Evolutionary conservation across 2,113 vertebrate species (phyloP), one percentile per base, ranked within the genome.

Genomic region (Percopsis transmontana): DNA sequence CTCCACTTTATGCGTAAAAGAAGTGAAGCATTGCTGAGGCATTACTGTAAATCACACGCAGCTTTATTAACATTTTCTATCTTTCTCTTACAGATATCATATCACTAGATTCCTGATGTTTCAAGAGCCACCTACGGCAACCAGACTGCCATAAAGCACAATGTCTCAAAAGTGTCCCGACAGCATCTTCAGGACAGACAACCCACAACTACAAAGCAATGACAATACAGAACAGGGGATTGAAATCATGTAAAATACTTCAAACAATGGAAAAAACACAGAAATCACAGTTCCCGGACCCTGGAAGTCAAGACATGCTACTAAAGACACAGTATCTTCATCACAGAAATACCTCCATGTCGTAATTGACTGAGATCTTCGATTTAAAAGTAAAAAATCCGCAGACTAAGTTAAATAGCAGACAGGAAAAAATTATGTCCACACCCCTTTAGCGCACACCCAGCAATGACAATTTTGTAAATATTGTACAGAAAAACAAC

Each of bases 131-230:
- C 94, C 88, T 82, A 82, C 80, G 87, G 92, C 91, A 85, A 68
- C 88, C 86, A 86, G 94, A 95, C 90, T 93, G 94, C 93, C 92
- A 95, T 87, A 95, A 98, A 98, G 97, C 97, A 98, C 96, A 98
- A 98, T 90, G 90, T 88, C 91, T 83, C 84, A 85, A 89, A 86
- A 72, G 70, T 62, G 42, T 72, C 81, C 73, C 63, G 19, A 62
- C 75, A 58, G 73, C 54, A 45, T 76, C 74, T 76, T 72, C 74
- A 73, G 53, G 77, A 71, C 60, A 64, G 66, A 67, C 54, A 62
- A 76, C 64, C 66, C 76, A 38, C 59, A 1, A 24, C 12, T 8
- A 13, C 19, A 38, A 76, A 74, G 64, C 10, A 47, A 53, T 2
- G 1, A 76, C 47, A n/a, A 73, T 33, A 52, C 47, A 52, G 51